These are phyloP conservation scores for Bombyx mori DNA, from an alignment of 1,140 invertebrate genomes.

Conservation along the genomic window ASM3026992v2 NC_085111.1:11810501-11811000, in stretches of 20 bases:
- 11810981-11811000: slow-evolving; percentile 23
- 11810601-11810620: slow-evolving; percentile 32
- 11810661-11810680: slow-evolving; percentile 42
- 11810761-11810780: neutral
- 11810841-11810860: slow-evolving; percentile 25
- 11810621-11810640: slow-evolving; percentile 31
- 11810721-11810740: too few relatives aligned
- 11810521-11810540: too few relatives aligned
- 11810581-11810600: slow-evolving; percentile 36
- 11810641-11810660: slow-evolving; percentile 14
- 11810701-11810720: neutral
- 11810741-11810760: too few relatives aligned
- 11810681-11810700: slow-evolving; percentile 23
- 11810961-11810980: slow-evolving; percentile 32
- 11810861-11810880: slow-evolving; percentile 33
- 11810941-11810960: slow-evolving; percentile 55
- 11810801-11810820: too few relatives aligned
- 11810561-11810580: slow-evolving; percentile 19
- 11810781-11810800: too few relatives aligned
- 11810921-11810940: slow-evolving; percentile 43
- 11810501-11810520: too few relatives aligned
- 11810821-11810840: slow-evolving; percentile 10
- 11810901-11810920: slow-evolving; percentile 44
- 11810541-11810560: too few relatives aligned
- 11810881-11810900: slow-evolving; percentile 21